Base-by-base conservation (phyloP, 2,888 invertebrate species). In the Patella ulyssiponensis region DNA sequence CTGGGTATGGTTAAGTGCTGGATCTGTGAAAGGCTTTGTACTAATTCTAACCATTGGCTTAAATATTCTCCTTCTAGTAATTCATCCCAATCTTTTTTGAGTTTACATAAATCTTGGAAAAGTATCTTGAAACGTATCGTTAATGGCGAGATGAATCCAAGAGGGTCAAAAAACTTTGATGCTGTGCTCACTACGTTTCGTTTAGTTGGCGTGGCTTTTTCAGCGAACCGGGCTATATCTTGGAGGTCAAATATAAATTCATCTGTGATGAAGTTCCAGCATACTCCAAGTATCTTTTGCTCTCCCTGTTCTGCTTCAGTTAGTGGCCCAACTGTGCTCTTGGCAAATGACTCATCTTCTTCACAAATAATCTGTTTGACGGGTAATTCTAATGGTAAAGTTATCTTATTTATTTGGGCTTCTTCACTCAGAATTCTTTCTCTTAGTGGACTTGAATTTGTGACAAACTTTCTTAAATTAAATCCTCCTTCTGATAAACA, bases 191-290 rank as follows among this genome's bases (percentile, higher is more conserved):
- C 58, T 4, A 58, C 58, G 20, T 58, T 58, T 20, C 58, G 17
- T 20, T 58, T 58, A 1, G 58, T 58, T n/a, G 58, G 58, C 11
- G 17, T 7, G 17, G 58, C 58, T n/a, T 58, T 7, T 7, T n/a
- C 20, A 17, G 58, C 58, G 17, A 20, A 58, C 5, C 20, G 58
- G 58, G 17, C 17, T n/a, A 58, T 58, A 58, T 58, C 58, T 15
- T 58, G 58, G 58, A 58, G n/a, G 20, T 58, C 58, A 58, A 58
- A 58, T n/a, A 58, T 58, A 58, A 58, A 58, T 58, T 58, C 58
- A 58, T 58, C 58, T 15, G 58, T 58, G 15, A 20, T 58, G 20
- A n/a, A 58, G n/a, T 58, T 58, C 58, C 58, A 58, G 7, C 58
- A 20, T 58, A 58, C 15, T n/a, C 58, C 58, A n/a, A 58, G 58